Evolutionary conservation across 2,113 vertebrate genomes (phyloP).

Genomic region (Mionectes macconnelli): DNA sequence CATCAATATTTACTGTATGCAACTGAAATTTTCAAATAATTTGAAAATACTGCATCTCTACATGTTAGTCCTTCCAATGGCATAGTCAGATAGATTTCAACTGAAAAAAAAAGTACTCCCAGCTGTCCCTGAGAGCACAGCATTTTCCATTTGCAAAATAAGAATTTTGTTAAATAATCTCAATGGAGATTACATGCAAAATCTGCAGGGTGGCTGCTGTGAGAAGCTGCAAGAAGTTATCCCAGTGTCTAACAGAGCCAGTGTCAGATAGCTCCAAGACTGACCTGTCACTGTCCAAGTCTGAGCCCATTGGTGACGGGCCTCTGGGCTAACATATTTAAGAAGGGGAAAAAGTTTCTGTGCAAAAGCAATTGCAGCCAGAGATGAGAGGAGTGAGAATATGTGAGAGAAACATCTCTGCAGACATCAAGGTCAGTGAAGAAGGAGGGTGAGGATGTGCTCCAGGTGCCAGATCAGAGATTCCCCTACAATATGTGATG

Average conservation of each 20-base stretch:
- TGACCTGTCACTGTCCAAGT: accelerated
- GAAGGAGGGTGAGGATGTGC: too few species aligned
- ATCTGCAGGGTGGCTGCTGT: background rate
- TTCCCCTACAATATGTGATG: accelerated
- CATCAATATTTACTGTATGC: background rate
- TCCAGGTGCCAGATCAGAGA: background rate
- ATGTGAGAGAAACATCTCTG: background rate
- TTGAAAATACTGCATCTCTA: background rate
- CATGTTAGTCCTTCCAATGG: background rate
- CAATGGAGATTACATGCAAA: too few species aligned
- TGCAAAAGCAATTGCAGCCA: background rate
- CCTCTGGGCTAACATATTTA: background rate
- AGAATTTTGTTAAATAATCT: too few species aligned
- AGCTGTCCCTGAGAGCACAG: background rate
- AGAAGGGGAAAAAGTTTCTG: background rate
- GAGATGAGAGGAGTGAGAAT: background rate
- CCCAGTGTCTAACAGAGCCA: background rate
- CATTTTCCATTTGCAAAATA: too few species aligned
- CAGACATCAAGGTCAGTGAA: background rate
- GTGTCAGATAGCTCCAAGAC: background rate
- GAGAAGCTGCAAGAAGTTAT: background rate
- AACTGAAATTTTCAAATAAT: background rate
- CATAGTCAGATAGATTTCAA: background rate
- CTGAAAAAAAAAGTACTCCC: background rate
- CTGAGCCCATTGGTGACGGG: background rate